phyloP scores from a whole-genome alignment of 2,888 invertebrate genomes.

The Leucoma salicis region DNA sequence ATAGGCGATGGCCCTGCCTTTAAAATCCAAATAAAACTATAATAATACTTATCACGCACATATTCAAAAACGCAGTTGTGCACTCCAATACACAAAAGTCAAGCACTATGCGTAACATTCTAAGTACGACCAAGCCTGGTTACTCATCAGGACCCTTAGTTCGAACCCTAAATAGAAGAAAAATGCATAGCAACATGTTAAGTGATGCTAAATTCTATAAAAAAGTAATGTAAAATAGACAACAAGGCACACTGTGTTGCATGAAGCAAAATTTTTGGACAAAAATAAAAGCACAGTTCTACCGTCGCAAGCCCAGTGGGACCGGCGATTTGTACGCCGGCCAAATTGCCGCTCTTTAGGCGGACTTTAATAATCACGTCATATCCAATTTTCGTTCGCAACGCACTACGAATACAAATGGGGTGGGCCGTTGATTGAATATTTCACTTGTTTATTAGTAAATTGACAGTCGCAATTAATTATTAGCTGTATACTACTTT shows the following conservation, averaged over 20 bases:
- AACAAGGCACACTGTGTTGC: conserved; percentile 26
- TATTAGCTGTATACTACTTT: conserved; percentile 3
- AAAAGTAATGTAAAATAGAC: no score
- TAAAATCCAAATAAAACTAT: no score
- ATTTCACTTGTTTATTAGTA: conserved; percentile 43
- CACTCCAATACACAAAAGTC: no score
- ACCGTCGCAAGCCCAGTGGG: conserved; percentile 58
- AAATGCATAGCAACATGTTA: no score
- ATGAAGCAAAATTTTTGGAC: conserved; percentile 28
- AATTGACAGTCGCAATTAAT: conserved; percentile 32
- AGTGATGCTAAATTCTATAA: no score
- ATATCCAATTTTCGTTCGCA: conserved; percentile 73
- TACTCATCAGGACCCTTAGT: no score
- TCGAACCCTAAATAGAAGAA: no score
- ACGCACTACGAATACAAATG: conserved; percentile 65
- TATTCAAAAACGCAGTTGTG: no score
- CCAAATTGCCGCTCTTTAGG: conserved; percentile 76
- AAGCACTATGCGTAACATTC: no score
- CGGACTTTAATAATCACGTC: conserved; percentile 76
- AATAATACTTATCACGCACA: no score
- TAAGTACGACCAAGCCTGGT: no score
- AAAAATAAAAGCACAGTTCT: conserved; percentile 52
- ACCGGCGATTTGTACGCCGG: conserved; percentile 63
- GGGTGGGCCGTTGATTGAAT: conserved; percentile 55
- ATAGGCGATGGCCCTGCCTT: no score